phyloP scores from a whole-genome alignment of 2,113 vertebrate species.

The Passer domesticus region DNA sequence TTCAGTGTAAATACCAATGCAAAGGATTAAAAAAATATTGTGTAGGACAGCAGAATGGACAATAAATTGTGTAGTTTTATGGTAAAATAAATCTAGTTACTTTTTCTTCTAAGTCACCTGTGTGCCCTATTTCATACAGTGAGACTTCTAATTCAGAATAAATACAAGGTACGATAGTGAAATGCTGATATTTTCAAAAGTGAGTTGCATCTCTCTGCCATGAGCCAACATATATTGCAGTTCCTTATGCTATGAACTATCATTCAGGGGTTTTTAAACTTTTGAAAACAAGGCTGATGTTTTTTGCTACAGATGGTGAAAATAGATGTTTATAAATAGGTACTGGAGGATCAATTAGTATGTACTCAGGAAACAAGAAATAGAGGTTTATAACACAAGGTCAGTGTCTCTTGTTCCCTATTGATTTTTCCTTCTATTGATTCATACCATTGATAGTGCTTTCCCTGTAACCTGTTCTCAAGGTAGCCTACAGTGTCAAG shows the following conservation, averaged over 20 bases:
- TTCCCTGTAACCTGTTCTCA: conserved; percentile 3
- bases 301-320: neutral
- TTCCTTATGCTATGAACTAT: neutral
- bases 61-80: neutral
- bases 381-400: neutral
- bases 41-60: neutral
- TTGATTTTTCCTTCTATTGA: conserved; percentile 4
- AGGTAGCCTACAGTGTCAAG: neutral
- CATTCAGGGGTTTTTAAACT: neutral
- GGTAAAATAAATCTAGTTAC: neutral
- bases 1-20: neutral
- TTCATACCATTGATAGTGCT: neutral
- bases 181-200: neutral
- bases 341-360: neutral
- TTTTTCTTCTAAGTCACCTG: neutral
- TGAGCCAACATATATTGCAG: neutral
- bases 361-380: neutral
- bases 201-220: neutral
- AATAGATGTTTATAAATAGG: neutral
- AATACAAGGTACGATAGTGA: neutral
- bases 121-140: neutral
- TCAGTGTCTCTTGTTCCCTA: neutral
- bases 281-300: neutral
- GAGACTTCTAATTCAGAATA: neutral
- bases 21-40: neutral